Conservation (phyloP, 1,140 invertebrate species). For the Zaprionus kolodkinae region DNA sequence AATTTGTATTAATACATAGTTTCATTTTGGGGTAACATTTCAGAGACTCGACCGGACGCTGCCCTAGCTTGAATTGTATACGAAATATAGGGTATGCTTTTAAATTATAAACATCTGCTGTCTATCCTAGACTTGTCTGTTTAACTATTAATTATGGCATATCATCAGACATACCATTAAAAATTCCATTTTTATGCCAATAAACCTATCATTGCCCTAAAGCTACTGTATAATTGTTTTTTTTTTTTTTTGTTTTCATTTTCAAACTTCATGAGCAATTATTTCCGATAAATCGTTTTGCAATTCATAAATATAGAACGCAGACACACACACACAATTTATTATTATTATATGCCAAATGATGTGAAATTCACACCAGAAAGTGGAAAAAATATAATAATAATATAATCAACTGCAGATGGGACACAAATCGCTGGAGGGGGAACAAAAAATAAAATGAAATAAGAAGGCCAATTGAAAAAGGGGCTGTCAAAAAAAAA, state of each 20-base stretch:
- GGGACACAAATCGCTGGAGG: neutral
- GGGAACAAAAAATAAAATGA: neutral
- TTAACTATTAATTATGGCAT: neutral
- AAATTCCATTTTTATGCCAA: neutral
- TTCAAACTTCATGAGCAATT: neutral
- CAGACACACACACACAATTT: neutral
- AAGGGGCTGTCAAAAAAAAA: constrained; percentile 26
- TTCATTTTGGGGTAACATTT: neutral
- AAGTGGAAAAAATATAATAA: neutral
- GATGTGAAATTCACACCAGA: constrained; percentile 34
- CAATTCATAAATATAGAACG: neutral
- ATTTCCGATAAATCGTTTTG: neutral
- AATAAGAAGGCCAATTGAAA: constrained; percentile 17
- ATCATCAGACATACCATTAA: neutral
- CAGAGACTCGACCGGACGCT: neutral
- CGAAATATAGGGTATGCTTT: neutral
- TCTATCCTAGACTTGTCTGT: neutral
- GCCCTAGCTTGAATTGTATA: neutral
- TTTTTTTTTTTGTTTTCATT: neutral
- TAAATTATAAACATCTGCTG: no score
- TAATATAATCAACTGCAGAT: neutral
- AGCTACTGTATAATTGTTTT: no score
- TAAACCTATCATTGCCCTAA: neutral
- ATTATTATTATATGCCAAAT: constrained; percentile 3
- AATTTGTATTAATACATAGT: neutral